These are phyloP conservation scores for Nestor notabilis DNA, from an alignment of 2,113 vertebrate species.

Conservation along the genomic window DNA sequence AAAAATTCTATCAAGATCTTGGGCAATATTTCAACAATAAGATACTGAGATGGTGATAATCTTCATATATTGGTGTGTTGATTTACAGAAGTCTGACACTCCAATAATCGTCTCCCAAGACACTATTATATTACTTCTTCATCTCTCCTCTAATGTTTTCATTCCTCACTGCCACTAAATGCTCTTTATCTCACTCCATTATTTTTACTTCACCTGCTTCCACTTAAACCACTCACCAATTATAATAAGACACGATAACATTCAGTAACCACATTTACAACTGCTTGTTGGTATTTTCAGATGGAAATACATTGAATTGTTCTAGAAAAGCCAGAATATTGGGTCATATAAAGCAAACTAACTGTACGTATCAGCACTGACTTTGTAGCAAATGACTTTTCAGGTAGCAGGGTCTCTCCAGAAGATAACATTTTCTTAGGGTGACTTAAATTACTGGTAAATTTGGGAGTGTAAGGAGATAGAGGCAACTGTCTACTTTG, in stretches of 20 bases:
- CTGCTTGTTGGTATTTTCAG: background rate
- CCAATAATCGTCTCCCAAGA: background rate
- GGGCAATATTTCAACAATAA: background rate
- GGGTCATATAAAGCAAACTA: background rate
- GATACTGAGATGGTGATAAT: background rate
- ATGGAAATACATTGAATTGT: background rate
- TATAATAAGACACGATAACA: background rate
- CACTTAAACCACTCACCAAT: background rate
- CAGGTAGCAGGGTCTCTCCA: background rate
- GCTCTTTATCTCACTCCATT: background rate
- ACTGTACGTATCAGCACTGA: background rate
- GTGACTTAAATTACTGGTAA: background rate
- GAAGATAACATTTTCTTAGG: background rate
- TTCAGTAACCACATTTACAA: background rate
- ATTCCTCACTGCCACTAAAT: background rate
- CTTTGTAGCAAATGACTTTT: background rate
- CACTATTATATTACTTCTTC: background rate
- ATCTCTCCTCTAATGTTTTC: background rate
- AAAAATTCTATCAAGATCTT: background rate
- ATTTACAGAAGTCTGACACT: background rate
- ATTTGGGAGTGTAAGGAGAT: background rate
- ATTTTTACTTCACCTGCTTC: background rate
- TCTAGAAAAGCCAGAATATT: background rate
- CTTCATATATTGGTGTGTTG: rapidly evolving
- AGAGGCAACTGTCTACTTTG: background rate